Base-by-base conservation (phyloP, 2,797 vertebrate species). In the Phylloscopus collybita region DNA sequence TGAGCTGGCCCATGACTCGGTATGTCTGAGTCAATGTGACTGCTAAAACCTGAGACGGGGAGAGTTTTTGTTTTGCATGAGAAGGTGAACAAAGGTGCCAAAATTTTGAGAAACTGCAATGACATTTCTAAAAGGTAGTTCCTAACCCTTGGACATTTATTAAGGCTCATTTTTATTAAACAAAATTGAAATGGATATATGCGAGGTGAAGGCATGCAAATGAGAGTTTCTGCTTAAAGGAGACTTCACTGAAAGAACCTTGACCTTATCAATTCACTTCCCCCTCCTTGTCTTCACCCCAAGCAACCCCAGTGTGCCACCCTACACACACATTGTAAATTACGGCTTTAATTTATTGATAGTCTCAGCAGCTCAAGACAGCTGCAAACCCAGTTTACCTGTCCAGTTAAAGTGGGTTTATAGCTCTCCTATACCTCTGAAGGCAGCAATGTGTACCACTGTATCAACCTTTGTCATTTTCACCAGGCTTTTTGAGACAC, bases 351-450 rank as follows among this genome's bases (percentile, higher is more conserved):
- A 95, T 84, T 88, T 91, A 92, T 14, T 60, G 53, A 81, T 23
- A 82, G 67, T n/a, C 80, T 88, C 49, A 86, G 85, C 34, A 80
- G 56, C 60, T 93, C 86, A 88, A 96, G 80, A 73, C 71, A 92
- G 76, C 62, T 56, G 23, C 53, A 90, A 91, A 90, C 10, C 17
- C 56, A 73, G 85, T 92, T 91, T 79, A 88, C 42, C 60, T 47
- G 44, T 84, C 82, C 83, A 80, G 73, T 74, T 90, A 78, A 95
- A 90, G 56, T 38, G 42, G 29, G 86, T 94, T 96, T 90, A 87
- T 54, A 49, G 71, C 80, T 67, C 23, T 19, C 54, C 44, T 54
- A 40, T 13, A 36, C 44, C 51, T 80, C 61, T 66, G 88, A 92
- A 91, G 51, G 64, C 70, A 70, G 60, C 26, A 81, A 17, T 18